phyloP scores from a whole-genome alignment of 37 sponge, comb jelly and placozoan genomes.

The Haliclona indistincta region DNA sequence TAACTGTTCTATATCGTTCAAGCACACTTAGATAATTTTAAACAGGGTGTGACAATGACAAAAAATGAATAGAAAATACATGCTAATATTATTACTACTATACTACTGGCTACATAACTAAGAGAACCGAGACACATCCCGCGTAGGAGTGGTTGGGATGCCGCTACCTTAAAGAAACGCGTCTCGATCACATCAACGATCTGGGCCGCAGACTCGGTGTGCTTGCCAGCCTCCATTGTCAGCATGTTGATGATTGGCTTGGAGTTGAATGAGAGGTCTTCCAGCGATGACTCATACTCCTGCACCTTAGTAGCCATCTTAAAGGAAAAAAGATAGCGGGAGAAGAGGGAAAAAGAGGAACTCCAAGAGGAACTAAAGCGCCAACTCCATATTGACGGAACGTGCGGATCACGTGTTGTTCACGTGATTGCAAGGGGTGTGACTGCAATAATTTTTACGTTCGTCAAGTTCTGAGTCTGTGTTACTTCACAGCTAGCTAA shows the following conservation, averaged over 20 bases:
- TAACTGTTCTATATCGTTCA: too few species aligned
- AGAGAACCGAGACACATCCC: not conserved
- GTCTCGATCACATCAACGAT: constrained; percentile 69
- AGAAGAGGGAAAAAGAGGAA: not conserved
- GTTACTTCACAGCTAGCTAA: too few species aligned
- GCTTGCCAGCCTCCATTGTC: constrained; percentile 72
- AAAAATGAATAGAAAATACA: not conserved
- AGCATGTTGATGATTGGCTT: constrained; percentile 90
- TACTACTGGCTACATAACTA: not conserved
- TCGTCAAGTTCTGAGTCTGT: too few species aligned
- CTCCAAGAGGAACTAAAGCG: not conserved
- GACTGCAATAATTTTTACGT: too few species aligned
- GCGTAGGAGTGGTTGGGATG: not conserved
- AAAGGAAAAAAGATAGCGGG: not conserved
- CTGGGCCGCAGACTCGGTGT: constrained; percentile 55
- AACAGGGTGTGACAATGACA: not conserved
- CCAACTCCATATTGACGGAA: too few species aligned
- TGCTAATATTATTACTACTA: not conserved
- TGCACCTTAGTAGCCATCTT: not conserved
- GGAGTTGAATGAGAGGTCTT: constrained; percentile 89
- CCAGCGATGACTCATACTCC: constrained; percentile 65
- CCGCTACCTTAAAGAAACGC: constrained; percentile 60
- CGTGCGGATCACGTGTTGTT: too few species aligned
- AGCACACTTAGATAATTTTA: too few species aligned
- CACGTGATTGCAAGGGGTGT: too few species aligned